Evolutionary conservation across 2,888 invertebrate species (phyloP), one percentile per base, ranked within the genome.

Genomic region (Melanophora roralis): DNA sequence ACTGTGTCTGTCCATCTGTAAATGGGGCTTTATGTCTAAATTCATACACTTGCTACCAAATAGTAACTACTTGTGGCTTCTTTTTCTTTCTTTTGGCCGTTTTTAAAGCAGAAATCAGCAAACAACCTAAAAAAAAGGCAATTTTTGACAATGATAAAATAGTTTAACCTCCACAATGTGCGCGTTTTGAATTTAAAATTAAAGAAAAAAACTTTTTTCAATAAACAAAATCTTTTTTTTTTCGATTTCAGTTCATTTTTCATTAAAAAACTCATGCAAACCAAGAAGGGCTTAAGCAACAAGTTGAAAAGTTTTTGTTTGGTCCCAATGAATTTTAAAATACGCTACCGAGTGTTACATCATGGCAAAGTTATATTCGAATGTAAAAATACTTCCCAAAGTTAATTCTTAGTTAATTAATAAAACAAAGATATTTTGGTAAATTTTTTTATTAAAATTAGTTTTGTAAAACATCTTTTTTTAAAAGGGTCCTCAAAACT

Each of bases 111-210:
- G 55, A 69, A 57, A 64, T 69, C 74, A 78, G 45, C 71, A 81
- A 72, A 36, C 67, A 77, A 78, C 78, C 69, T 60, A 69, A 68
- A 77, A 86, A 86, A 86, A 86, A 88, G 84, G 85, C 85, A 86
- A 84, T 86, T 87, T 87, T 88, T 88, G 87, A 87, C 87, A 87
- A 88, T 87, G 87, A 87, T 87, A 88, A 88, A 87, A 87, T 87
- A 87, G 87, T 88, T 88, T 87, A 87, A 86, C 87, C 87, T 87
- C 87, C 87, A 82, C 84, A 84, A 83, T 83, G 88, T 84, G 87
- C 87, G 87, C 86, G 87, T 86, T 86, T 87, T 87, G 87, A 87
- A 87, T 87, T 87, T 86, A 85, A 87, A 87, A 86, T 88, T 60
- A 79, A 81, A 72, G 81, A 34, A 40, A 47, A 67, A 72, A 40